Evolutionary conservation across 2,888 invertebrate species (phyloP).

Genomic region (Mythimna lalbum): DNA sequence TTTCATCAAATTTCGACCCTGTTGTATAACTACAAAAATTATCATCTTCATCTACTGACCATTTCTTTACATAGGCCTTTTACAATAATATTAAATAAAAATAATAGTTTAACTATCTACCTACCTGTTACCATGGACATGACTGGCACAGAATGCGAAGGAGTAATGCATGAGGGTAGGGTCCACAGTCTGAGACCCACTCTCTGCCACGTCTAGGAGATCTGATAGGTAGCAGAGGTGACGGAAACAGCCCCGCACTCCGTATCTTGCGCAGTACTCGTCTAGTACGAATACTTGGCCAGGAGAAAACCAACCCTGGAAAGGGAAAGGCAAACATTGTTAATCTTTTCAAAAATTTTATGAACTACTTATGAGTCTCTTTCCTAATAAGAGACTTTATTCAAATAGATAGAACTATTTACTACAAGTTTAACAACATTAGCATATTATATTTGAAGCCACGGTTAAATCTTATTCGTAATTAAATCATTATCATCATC

Average conservation of each 20-base stretch:
- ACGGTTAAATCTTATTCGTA: no score
- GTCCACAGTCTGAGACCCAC: conserved; percentile 97
- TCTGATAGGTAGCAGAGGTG: conserved; percentile 99
- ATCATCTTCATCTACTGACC: not conserved
- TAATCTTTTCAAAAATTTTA: not conserved
- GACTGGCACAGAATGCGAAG: conserved; percentile 99
- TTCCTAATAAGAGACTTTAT: not conserved
- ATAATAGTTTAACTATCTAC: conserved; percentile 63
- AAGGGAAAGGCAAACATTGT: not conserved
- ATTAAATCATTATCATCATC: no score
- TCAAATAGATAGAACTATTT: not conserved
- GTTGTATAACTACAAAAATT: not conserved
- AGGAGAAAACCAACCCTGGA: conserved; percentile 99
- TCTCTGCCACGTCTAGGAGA: conserved; percentile 98
- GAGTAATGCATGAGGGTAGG: conserved; percentile 99
- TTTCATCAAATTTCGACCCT: not conserved
- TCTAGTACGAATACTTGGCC: conserved; percentile 99
- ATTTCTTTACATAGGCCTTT: not conserved
- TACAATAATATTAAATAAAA: not conserved
- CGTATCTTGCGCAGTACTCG: conserved; percentile 99
- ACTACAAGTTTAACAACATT: no score
- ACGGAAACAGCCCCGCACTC: conserved; percentile 98
- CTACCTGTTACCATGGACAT: conserved; percentile 99
- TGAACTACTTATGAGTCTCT: not conserved
- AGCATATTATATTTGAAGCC: no score